phyloP scores from a whole-genome alignment of 2,797 vertebrate genomes.

The Danio choprae region DNA sequence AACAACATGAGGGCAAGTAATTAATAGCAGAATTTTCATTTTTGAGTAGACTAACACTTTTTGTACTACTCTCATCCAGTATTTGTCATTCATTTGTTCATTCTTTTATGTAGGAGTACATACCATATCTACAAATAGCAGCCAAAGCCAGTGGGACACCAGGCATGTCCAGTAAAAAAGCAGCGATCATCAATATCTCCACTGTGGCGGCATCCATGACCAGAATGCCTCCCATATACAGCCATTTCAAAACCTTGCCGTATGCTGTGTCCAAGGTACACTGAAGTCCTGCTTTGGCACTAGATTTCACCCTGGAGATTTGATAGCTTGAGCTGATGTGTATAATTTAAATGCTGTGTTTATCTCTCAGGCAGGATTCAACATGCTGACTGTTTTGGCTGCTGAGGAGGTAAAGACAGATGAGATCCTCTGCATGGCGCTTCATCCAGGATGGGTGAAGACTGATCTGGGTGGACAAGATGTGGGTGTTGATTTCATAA shows the following conservation, averaged over 20 bases:
- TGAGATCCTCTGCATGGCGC: slow-evolving; percentile 63
- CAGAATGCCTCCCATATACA: not conserved
- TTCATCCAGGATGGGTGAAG: slow-evolving; percentile 67
- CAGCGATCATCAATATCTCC: slow-evolving; percentile 76
- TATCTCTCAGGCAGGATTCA: slow-evolving; percentile 55
- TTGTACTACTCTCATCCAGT: not conserved
- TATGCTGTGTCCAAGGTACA: slow-evolving; percentile 78
- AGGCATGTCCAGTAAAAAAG: slow-evolving; percentile 75
- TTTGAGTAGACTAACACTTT: no score
- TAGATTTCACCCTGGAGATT: not conserved
- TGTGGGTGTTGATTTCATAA: slow-evolving; percentile 33
- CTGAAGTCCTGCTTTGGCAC: slow-evolving; percentile 61
- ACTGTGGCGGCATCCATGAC: slow-evolving; percentile 62
- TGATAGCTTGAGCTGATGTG: fast-evolving
- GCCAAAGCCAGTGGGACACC: slow-evolving; percentile 62
- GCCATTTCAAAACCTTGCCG: slow-evolving; percentile 59
- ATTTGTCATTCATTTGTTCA: not conserved
- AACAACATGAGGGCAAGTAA: no score
- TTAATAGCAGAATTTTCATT: no score
- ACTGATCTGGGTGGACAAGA: slow-evolving; percentile 66
- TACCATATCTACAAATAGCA: slow-evolving; percentile 73
- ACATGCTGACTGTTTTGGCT: slow-evolving; percentile 65
- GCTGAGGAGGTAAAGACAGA: slow-evolving; percentile 61
- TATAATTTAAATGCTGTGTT: not conserved
- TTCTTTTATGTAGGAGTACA: slow-evolving; percentile 68